Evolutionary conservation across 2,113 vertebrate species (phyloP), one percentile per base, ranked within the genome.

Genomic region (Octodon degus): DNA sequence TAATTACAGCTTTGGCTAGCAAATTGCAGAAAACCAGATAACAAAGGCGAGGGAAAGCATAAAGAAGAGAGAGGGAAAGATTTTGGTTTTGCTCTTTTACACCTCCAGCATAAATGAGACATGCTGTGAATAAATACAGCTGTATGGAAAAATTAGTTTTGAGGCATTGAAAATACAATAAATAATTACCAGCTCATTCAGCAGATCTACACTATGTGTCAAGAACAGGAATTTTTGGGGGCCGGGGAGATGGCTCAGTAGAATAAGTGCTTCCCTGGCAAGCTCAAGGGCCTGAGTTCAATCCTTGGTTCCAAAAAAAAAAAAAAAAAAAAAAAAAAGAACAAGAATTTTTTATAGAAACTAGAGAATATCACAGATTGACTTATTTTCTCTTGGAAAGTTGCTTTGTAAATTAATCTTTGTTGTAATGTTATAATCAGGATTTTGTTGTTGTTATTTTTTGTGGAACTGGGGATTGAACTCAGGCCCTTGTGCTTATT

Each of bases 121-220:
- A 62, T 86, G 92, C 97, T 98, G 98, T 97, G 98, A 98, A 97
- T 98, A 98, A 98, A 98, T 98, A 98, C 98, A 98, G 98, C 98
- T 98, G 98, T 97, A 98, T 96, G 96, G 93, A 87, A 94, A 97
- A 97, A 97, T 27, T 94, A 32, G 27, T 37, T 93, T 90, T 98
- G 90, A 97, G 97, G 97, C 95, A 97, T 70, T 90, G 81, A 97
- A 96, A 94, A 47, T 32, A 30, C 25, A 79, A 72, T 0, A 83
- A 97, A 96, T 98, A 91, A 93, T 93, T 96, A 97, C 74, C 8
- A 53, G 1, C 93, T 97, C 50, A 43, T 65, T 85, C 82, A 89
- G 82, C 88, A 24, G 94, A 95, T 96, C 87, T 88, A 58, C 76
- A 32, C 79, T 55, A 47, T 72, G 89, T 63, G 5, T 96, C 96